Percentiles rank a stretch among this genome's conserved stretches.
These are phyloP conservation scores for Acanthosepion lycidas DNA, from an alignment of 2,888 invertebrate species.

Conservation along the genomic window DNA sequence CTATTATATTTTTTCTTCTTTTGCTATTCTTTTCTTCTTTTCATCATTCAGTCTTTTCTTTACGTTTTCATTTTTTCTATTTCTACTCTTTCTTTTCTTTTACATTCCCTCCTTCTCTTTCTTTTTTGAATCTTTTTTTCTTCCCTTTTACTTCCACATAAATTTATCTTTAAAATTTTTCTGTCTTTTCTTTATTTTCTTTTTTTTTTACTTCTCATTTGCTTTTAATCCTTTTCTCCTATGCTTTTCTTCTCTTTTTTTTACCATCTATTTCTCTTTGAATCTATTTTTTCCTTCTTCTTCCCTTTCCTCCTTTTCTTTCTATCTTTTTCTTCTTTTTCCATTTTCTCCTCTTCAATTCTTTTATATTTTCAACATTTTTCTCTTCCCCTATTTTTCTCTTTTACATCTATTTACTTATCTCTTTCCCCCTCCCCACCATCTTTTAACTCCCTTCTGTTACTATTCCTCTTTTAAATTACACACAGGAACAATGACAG, in stretches of 20 bases:
- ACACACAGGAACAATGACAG: background rate
- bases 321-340: background rate
- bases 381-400: background rate
- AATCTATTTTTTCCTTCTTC: background rate
- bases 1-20: background rate
- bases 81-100: background rate
- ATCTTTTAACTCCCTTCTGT: background rate
- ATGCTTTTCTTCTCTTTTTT: background rate
- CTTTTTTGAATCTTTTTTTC: background rate
- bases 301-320: background rate
- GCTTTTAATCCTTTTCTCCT: background rate
- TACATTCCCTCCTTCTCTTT: background rate
- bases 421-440: background rate
- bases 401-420: background rate
- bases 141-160: background rate
- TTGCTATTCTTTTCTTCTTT: background rate
- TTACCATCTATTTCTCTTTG: background rate
- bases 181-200: too few species aligned
- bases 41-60: background rate
- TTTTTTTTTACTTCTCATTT: too few species aligned
- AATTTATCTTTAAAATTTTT: too few species aligned
- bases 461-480: background rate
- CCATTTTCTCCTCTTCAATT: background rate
- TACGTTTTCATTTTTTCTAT: background rate
- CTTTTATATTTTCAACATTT: too few species aligned